Evolutionary conservation across 1,140 invertebrate genomes (phyloP), one percentile per base, ranked within the genome.

Genomic region (Proctacanthus coquilletti): DNA sequence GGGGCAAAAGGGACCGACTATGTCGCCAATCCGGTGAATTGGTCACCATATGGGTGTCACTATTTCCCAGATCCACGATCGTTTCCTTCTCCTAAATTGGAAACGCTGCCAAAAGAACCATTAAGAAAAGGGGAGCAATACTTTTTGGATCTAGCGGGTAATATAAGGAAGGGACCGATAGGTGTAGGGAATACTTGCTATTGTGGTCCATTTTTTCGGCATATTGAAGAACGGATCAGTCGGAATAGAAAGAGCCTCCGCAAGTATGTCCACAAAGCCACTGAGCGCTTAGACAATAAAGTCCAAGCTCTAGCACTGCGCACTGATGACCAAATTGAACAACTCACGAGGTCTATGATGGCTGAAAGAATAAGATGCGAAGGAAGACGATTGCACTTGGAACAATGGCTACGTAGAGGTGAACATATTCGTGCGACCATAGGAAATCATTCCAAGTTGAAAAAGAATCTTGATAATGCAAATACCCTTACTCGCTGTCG

Each of bases 81-180:
- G 39, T 80, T 93, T 64, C 82, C 88, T 31, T 74, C 81, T 44
- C 81, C 86, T 31, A 80, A 82, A 46, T 56, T 89, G 38, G 80
- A 87, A 56, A 82, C 83, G 8, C 60, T 92, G 40, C 86, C 87
- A 25, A 70, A 78, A 47, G 85, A 89, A 57, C 84, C 86, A 0
- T 62, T 94, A 1, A 74, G 74, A 44, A 77, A 79, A 45, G 91
- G 91, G 13, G 86, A 93, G 57, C 88, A 95, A 52, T 95, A 95
- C 60, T 97, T 83, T 60, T 66, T 93, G 36, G 91, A 96, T 60
- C 65, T 97, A 37, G 88, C 87, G n/a, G 91, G 92, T 3, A 93
- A 95, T 53, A 92, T 97, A 37, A 77, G 85, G 45, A 94, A 95
- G 62, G 89, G 91, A 4, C 88, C 88, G 0, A 75, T 92, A 8